Evolutionary conservation across 2,888 invertebrate species (phyloP), one percentile per base, ranked within the genome.

Genomic region (Cybosia mesomella): DNA sequence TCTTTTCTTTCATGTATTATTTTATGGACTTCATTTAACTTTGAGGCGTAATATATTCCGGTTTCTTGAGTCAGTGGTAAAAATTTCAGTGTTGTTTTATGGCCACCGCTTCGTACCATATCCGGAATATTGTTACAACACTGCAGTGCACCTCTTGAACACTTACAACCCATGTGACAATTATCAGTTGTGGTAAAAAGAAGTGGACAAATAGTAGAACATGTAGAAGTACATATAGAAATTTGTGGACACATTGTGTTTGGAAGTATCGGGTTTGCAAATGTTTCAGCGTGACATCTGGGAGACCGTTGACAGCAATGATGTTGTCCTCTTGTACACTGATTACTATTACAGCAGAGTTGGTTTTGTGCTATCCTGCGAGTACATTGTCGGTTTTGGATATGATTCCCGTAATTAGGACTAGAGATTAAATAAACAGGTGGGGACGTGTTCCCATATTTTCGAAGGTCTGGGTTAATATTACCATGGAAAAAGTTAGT

Each of bases 71-170:
- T 74, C 21, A 39, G 67, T 15, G 68, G 62, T n/a, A 67, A 55
- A 36, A 75, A 69, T 68, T 76, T 75, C 39, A 63, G 64, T 57
- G 72, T 59, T 54, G 66, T 57, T 43, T 79, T 77, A 61, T 74
- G 72, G 32, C 87, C 84, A 10, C 86, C 87, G 73, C 85, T 89
- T 43, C 87, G 85, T 54, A 80, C 79, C 70, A 88, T 71, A 67
- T 89, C 86, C 49, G 89, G 87, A 18, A 86, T 73, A 64, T 88
- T 72, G 68, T 91, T 89, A 67, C 89, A 87, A 69, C 88, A 86
- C 28, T 87, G 84, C 43, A 80, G 78, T 54, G 77, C 78, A 55
- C 71, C 75, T 71, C 72, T 83, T 62, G 67, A 72, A 49, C 78
- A 77, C 36, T 77, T 78, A 69, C 86, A 87, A 61, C 80, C 79